A percentile compares a stretch with the other conserved stretches of the same genome.
These are phyloP conservation scores for Phoronis australis DNA, from an alignment of 2,888 invertebrate species.

Conservation along the genomic window DNA sequence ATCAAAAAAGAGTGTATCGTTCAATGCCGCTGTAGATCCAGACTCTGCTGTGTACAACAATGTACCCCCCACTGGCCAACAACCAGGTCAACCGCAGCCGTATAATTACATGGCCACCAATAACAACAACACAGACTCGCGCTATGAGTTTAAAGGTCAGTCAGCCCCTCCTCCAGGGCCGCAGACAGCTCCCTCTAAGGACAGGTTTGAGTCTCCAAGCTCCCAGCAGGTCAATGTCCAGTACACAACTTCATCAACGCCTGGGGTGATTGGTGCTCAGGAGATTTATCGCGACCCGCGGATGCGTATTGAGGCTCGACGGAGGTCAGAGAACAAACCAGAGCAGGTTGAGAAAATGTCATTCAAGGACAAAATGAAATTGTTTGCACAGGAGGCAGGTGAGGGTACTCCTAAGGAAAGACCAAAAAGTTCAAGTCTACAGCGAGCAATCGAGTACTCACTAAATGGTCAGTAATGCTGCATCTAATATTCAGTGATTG, in stretches of 20 bases:
- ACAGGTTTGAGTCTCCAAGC: slow-evolving; percentile 19
- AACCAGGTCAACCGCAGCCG: no score
- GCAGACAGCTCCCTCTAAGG: neutral
- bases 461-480: slow-evolving; percentile 39
- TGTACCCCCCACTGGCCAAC: neutral
- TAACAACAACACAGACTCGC: no score
- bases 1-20: slow-evolving; percentile 53
- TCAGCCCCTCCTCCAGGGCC: neutral
- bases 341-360: slow-evolving; percentile 71
- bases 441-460: slow-evolving; percentile 54
- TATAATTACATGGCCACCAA: no score
- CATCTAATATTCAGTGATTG: no score
- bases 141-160: no score
- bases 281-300: slow-evolving; percentile 96
- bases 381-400: slow-evolving; percentile 96
- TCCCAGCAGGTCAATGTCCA: slow-evolving; percentile 16
- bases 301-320: slow-evolving; percentile 69
- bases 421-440: slow-evolving; percentile 91
- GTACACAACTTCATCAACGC: slow-evolving; percentile 64
- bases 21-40: no score
- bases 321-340: slow-evolving; percentile 9
- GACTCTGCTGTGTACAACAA: slow-evolving; percentile 39
- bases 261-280: slow-evolving; percentile 95
- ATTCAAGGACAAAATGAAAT: slow-evolving; percentile 98
- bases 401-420: slow-evolving; percentile 91